phyloP scores from a whole-genome alignment of 2,797 vertebrate species.

The Falco columbarius region DNA sequence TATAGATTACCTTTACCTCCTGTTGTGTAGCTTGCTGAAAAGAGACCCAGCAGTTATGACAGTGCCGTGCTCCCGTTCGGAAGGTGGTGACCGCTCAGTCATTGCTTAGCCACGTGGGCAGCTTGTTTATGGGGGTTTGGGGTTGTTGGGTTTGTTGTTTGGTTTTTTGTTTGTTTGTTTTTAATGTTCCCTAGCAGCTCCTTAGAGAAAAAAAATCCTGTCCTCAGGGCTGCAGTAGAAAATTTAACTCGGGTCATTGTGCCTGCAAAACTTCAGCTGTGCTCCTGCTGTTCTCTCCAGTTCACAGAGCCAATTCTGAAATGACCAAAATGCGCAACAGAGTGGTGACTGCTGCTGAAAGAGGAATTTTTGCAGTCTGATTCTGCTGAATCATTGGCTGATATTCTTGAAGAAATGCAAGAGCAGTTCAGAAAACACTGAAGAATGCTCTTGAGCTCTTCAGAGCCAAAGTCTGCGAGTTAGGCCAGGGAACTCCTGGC shows the following conservation, averaged over 20 bases:
- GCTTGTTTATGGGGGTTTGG: neutral
- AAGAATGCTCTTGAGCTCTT: neutral
- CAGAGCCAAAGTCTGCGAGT: neutral
- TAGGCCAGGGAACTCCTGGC: neutral
- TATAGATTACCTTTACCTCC: neutral
- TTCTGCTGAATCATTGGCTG: neutral
- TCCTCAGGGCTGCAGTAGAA: neutral
- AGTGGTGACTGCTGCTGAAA: neutral
- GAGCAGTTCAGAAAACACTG: neutral
- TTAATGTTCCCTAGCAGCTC: neutral
- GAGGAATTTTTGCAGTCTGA: neutral
- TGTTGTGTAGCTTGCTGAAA: neutral
- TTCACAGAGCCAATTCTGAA: neutral
- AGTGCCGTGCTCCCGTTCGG: neutral
- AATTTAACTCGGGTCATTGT: neutral
- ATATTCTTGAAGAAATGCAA: neutral
- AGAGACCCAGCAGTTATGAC: neutral
- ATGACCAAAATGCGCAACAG: neutral
- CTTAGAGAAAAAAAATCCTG: neutral
- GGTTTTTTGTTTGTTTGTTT: neutral
- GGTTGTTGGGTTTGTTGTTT: neutral
- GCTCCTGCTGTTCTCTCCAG: neutral
- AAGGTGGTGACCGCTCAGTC: fast-evolving
- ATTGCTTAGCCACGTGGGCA: fast-evolving
- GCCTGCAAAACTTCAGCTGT: neutral